Percentiles rank a stretch among this genome's conserved stretches.
Evolutionary conservation across 2,888 invertebrate genomes (phyloP).

Genomic region (Conchocele bisecta): DNA sequence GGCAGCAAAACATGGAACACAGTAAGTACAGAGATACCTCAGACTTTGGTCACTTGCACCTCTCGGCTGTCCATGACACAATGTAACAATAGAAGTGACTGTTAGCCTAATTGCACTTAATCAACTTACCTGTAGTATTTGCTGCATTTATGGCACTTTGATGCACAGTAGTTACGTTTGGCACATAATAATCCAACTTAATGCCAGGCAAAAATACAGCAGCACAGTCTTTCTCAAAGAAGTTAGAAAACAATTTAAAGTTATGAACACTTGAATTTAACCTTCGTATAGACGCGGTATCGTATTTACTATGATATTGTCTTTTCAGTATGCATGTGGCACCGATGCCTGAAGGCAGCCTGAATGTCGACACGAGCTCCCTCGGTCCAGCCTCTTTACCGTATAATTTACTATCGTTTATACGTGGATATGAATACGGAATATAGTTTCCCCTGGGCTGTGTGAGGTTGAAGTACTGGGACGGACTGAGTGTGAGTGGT

Average conservation of each 20-base stretch:
- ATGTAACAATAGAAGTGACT: no score
- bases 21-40: no score
- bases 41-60: no score
- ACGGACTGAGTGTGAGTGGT: constrained; percentile 78
- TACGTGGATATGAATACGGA: constrained; percentile 61
- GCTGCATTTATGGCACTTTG: no score
- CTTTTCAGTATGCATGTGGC: constrained; percentile 82
- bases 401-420: no score
- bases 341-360: constrained; percentile 82
- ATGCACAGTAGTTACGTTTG: no score
- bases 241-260: neutral
- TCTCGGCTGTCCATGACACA: no score
- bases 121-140: no score
- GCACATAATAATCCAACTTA: constrained; percentile 4
- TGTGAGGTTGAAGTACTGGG: constrained; percentile 83
- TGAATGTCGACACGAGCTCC: constrained; percentile 78
- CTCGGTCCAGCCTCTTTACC: constrained; percentile 69
- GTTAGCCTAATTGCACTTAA: no score
- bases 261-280: neutral
- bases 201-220: constrained; percentile 13
- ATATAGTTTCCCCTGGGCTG: constrained; percentile 82
- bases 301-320: constrained; percentile 62
- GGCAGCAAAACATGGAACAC: no score
- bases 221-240: constrained; percentile 11
- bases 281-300: neutral